Evolutionary conservation across 1,140 invertebrate genomes (phyloP), one percentile per base, ranked within the genome.

Genomic region (Philopotamus ludificatus): DNA sequence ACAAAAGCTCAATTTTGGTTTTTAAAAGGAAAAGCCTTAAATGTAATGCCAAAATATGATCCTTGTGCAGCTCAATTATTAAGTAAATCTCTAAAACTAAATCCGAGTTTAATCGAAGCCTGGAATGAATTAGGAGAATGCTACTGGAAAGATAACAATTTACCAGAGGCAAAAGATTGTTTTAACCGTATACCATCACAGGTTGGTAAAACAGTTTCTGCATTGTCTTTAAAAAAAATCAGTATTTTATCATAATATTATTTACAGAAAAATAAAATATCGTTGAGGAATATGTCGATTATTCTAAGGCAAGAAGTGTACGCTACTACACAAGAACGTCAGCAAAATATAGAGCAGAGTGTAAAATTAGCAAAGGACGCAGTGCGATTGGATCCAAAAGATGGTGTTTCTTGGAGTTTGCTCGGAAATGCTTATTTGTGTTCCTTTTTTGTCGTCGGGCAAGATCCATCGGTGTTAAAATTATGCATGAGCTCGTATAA

Each of bases 51-150:
- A 2, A 80, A 84, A 26, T 90, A 87, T 77, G 84, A 85, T 71
- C 76, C 83, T 25, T 82, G 88, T 71, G 89, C 91, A 0, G 86
- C 89, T 66, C 87, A 91, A 70, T 79, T 85, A 23, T 77, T 95
- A 18, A 89, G 89, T 23, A 92, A 91, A 79, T 88, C 92, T 47
- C 88, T 94, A 0, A 95, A 95, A 79, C 78, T 95, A 15, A 88
- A 94, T 74, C 91, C 91, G 10, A 89, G 88, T 68, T 78, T 89
- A 58, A 83, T 90, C 0, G 88, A 91, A 63, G 92, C 92, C 3
- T 95, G 93, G 93, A 94, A 94, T 74, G 88, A 94, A 74, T 80
- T 96, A 8, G 93, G 93, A 3, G 91, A 94, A 76, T 92, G 89
- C 75, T 93, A 92, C 76, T 94, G 91, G 87, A 94, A 94, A 75